A percentile compares a stretch with the other conserved stretches of the same genome.
Conservation (phyloP, 2,113 vertebrate genomes). For the Eretmochelys imbricata region DNA sequence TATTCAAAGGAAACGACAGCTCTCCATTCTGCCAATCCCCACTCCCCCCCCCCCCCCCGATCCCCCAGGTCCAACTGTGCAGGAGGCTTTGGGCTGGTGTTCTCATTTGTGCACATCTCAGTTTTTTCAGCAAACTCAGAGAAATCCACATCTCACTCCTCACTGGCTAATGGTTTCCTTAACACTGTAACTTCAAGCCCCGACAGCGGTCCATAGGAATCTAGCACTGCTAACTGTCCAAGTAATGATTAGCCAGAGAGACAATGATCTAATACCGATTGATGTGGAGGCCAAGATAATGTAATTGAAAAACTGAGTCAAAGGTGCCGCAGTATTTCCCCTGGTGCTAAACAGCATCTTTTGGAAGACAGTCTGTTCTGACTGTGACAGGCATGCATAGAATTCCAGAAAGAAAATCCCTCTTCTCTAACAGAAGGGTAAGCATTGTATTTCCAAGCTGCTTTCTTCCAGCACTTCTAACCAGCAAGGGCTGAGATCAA, state of each 20-base stretch:
- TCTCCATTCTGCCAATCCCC: neutral
- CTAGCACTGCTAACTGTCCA: neutral
- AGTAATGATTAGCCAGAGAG: neutral
- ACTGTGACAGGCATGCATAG: neutral
- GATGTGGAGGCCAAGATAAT: neutral
- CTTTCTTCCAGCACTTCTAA: conserved; percentile 10
- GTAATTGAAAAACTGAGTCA: neutral
- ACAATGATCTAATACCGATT: neutral
- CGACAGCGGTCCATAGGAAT: neutral
- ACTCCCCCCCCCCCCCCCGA: neutral
- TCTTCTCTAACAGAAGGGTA: neutral
- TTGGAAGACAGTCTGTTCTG: conserved; percentile 4
- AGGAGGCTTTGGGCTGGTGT: accelerated
- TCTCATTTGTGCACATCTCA: neutral
- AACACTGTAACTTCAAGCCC: neutral
- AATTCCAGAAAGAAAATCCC: conserved; percentile 37
- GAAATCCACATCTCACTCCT: neutral
- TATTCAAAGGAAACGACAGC: neutral
- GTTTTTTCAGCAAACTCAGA: neutral
- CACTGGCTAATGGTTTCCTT: conserved; percentile 9
- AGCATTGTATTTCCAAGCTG: neutral
- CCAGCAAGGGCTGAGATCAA: neutral
- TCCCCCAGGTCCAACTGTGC: neutral
- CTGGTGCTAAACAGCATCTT: neutral
- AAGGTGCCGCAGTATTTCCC: neutral